phyloP scores from a whole-genome alignment of 2,888 invertebrate species.

The Macrophya alboannulata region DNA sequence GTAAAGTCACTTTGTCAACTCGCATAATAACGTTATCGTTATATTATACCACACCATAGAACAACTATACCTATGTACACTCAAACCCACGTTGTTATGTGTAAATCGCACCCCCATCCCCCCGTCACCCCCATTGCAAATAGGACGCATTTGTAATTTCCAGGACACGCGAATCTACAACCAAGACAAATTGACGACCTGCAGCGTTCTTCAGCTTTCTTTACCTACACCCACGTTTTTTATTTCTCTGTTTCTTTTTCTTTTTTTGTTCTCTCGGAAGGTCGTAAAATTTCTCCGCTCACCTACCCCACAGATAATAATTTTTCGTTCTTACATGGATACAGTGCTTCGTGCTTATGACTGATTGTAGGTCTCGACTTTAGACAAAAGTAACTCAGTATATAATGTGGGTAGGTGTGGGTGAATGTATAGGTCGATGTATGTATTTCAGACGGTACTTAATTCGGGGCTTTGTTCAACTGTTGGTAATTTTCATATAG shows the following conservation, averaged over 20 bases:
- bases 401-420: background rate
- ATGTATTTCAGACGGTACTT: background rate
- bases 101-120: background rate
- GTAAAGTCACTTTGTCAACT: conserved; percentile 53
- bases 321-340: background rate
- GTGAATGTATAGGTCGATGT: background rate
- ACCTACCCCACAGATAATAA: conserved; percentile 8
- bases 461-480: conserved; percentile 2
- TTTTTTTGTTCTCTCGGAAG: background rate
- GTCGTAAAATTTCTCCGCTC: conserved; percentile 19
- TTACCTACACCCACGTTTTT: background rate
- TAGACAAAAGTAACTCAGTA: background rate
- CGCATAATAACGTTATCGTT: conserved; percentile 47
- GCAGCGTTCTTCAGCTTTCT: conserved; percentile 8
- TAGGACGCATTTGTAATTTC: conserved; percentile 26
- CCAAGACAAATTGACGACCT: conserved; percentile 38
- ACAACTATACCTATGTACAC: background rate
- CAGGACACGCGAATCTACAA: conserved; percentile 37
- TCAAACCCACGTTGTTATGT: background rate
- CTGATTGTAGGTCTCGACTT: conserved; percentile 41
- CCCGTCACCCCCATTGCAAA: background rate
- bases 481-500: conserved; percentile 15
- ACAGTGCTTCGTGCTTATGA: conserved; percentile 4
- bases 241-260: background rate
- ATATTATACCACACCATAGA: conserved; percentile 15